phyloP scores from a whole-genome alignment of 2,113 vertebrate genomes.

The Passer montanus region DNA sequence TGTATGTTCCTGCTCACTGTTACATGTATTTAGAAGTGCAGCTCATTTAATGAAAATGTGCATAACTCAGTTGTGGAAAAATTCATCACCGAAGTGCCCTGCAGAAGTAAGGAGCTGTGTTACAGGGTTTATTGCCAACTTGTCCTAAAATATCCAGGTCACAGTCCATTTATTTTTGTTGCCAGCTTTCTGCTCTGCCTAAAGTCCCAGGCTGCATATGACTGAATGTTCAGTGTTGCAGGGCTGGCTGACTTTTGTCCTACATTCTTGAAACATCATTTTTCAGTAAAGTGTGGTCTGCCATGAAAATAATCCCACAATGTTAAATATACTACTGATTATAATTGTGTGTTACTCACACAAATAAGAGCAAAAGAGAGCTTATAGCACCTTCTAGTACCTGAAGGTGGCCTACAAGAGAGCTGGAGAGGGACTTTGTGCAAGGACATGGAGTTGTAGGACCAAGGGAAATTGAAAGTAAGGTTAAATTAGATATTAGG shows the following conservation, averaged over 20 bases:
- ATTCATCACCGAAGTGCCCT: background rate
- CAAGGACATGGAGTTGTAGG: background rate
- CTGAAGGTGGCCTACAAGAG: background rate
- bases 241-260: background rate
- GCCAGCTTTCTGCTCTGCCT: background rate
- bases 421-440: background rate
- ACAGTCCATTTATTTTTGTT: background rate
- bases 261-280: background rate
- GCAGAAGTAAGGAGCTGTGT: background rate
- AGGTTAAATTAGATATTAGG: background rate
- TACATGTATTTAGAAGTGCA: background rate
- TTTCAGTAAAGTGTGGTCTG: background rate
- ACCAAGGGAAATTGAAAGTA: too few species aligned
- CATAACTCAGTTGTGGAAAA: background rate
- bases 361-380: background rate
- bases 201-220: background rate
- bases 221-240: background rate
- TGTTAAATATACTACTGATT: background rate
- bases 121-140: background rate
- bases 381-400: background rate
- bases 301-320: background rate
- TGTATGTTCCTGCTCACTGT: background rate
- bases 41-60: background rate
- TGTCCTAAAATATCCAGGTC: constrained; percentile 2
- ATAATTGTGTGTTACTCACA: background rate